Evolutionary conservation across 2,888 invertebrate genomes (phyloP).

Genomic region (Andrena dorsata): DNA sequence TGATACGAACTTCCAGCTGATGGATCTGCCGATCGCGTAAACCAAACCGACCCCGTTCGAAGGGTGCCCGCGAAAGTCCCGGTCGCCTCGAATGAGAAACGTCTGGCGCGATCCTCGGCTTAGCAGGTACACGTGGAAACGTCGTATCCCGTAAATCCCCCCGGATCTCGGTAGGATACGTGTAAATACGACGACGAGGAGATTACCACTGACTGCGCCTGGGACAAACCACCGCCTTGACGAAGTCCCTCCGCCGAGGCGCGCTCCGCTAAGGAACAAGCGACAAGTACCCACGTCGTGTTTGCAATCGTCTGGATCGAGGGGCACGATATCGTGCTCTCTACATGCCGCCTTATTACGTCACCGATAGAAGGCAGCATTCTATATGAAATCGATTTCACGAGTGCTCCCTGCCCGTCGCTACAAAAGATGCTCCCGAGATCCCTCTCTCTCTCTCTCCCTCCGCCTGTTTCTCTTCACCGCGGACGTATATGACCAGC

Average conservation of each 20-base stretch:
- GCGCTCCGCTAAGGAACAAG: conserved; percentile 40
- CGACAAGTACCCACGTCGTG: conserved; percentile 30
- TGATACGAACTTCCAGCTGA: neutral
- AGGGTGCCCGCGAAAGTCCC: conserved; percentile 2
- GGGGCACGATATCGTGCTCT: conserved; percentile 41
- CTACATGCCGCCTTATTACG: conserved; percentile 54
- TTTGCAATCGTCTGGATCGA: conserved; percentile 56
- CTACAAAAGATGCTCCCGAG: conserved; percentile 7
- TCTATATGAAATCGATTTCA: conserved; percentile 66
- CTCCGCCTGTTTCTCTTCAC: conserved; percentile 3
- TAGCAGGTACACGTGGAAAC: conserved; percentile 46
- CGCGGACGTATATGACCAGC: conserved; percentile 26
- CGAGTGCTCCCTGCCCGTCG: conserved; percentile 33
- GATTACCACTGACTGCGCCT: conserved; percentile 53
- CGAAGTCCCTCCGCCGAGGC: conserved; percentile 23
- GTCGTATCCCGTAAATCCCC: conserved; percentile 61
- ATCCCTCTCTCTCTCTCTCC: too few species aligned
- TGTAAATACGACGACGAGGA: conserved; percentile 67
- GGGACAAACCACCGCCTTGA: conserved; percentile 34
- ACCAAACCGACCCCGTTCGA: neutral
- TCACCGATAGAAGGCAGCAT: conserved; percentile 41
- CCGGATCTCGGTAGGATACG: conserved; percentile 57
- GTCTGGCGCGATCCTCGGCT: conserved; percentile 47
- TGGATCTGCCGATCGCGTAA: neutral
- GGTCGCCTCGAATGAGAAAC: conserved; percentile 29